Evolutionary conservation across 2,797 vertebrate genomes (phyloP), one percentile per base, ranked within the genome.

Genomic region (Lagorchestes hirsutus): DNA sequence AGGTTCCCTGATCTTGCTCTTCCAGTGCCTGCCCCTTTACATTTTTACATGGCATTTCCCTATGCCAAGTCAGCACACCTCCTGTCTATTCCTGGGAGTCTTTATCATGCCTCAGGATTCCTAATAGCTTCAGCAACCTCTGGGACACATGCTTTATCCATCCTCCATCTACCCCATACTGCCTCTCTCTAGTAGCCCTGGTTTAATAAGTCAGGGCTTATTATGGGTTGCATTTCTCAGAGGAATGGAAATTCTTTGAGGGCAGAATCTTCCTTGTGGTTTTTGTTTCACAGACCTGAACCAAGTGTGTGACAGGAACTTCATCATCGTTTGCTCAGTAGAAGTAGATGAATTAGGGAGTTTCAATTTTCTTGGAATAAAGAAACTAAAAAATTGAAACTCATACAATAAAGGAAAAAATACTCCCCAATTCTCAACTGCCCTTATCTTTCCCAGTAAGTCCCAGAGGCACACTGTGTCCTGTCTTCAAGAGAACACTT

Each of bases 401-500:
- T 96, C 94, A 90, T 90, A 22, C 55, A 93, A 54, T 97, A 94
- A 31, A 95, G 16, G 90, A 0, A 28, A 94, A 96, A 16, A 93
- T 34, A 13, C 59, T 5, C 5, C 0, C 14, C n/a, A 40, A 40
- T 16, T 9, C 67, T 16, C 67, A 74, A 18, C 16, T 27, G 2
- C 74, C 22, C 22, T 46, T 27, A 24, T 82, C 40, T 46, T 82
- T 46, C 40, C 40, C 40, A 46, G 1, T 24, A 92, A 50, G 24
- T 57, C 74, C 52, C 74, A 34, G 82, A 22, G 93, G 93, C 4
- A 24, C 0, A 28, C 93, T 91, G 93, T 56, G 93, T 92, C 94
- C 93, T 93, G 90, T 94, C 95, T 87, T 54, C 92, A 91, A 4
- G 96, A 97, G 62, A 67, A 67, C 31, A n/a, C n/a, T 40, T 82